Conservation (phyloP, 2,888 invertebrate genomes). For the Caprella mutica region DNA sequence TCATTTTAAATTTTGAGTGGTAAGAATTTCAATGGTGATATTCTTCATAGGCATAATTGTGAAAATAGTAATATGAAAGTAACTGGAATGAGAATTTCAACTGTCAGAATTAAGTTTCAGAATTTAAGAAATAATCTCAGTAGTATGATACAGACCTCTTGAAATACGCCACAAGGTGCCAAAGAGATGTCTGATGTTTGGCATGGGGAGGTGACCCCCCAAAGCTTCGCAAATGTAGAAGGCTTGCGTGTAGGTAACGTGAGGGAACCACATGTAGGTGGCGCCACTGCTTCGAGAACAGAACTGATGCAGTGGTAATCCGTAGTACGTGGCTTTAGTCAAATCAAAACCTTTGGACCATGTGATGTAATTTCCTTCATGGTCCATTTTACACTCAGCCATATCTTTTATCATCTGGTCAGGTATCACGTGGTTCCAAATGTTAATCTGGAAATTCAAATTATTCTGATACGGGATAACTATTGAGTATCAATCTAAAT, state of each 20-base stretch:
- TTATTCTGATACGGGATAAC: no score
- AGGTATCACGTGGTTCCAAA: constrained; percentile 18
- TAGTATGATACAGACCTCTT: no score
- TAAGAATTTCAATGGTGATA: no score
- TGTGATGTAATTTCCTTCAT: constrained; percentile 26
- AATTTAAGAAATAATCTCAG: no score
- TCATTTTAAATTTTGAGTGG: no score
- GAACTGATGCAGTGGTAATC: neutral
- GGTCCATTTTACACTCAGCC: constrained; percentile 18
- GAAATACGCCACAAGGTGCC: no score
- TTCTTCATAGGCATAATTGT: no score
- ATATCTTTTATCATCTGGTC: constrained; percentile 5
- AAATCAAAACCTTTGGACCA: constrained; percentile 20
- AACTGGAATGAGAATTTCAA: no score
- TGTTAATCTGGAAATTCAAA: constrained; percentile 16
- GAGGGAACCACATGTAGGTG: constrained; percentile 18
- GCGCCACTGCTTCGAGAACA: constrained; percentile 7
- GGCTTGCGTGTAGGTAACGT: neutral
- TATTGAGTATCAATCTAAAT: no score
- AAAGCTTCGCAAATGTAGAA: constrained; percentile 23
- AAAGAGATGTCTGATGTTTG: no score
- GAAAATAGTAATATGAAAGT: no score
- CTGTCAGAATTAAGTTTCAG: no score
- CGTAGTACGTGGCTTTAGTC: neutral
- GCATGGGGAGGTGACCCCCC: constrained; percentile 15